Percentiles rank a stretch among this genome's conserved stretches.
Evolutionary conservation across 2,113 vertebrate genomes (phyloP).

Genomic region (Indicator indicator): DNA sequence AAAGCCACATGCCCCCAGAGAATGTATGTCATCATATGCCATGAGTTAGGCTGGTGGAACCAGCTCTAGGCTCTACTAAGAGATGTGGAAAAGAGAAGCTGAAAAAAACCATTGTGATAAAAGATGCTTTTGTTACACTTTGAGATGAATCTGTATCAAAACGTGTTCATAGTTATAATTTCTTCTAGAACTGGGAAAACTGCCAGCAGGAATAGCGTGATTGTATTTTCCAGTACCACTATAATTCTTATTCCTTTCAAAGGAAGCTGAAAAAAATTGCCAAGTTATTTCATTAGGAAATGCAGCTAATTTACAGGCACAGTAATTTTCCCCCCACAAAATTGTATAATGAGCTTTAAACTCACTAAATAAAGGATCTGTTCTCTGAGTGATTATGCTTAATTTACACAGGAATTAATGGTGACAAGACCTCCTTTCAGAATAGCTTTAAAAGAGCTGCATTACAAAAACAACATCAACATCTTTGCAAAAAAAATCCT

Average conservation of each 20-base stretch:
- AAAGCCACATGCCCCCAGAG: conserved; percentile 43
- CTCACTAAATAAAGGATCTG: conserved; percentile 59
- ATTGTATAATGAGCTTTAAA: conserved; percentile 68
- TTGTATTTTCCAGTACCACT: not conserved
- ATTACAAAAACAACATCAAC: not conserved
- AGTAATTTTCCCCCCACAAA: conserved; percentile 61
- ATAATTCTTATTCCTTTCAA: conserved; percentile 23
- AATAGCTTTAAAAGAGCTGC: conserved; percentile 10
- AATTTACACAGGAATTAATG: conserved; percentile 60
- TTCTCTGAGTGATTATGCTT: conserved; percentile 49
- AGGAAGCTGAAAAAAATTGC: conserved; percentile 7
- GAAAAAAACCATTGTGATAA: not conserved
- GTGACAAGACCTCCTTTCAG: conserved; percentile 37
- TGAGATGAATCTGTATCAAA: conserved; percentile 40
- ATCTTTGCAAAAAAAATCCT: conserved; percentile 1
- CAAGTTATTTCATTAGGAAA: conserved; percentile 65
- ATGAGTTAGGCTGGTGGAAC: not conserved
- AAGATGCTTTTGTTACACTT: conserved; percentile 31
- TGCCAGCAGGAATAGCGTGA: conserved; percentile 9
- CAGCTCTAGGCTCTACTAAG: not conserved
- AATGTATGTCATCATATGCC: conserved; percentile 5
- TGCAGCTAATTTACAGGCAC: conserved; percentile 43
- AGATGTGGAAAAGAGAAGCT: not conserved
- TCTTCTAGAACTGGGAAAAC: conserved; percentile 21
- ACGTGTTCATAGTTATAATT: conserved; percentile 18